A percentile compares a stretch with the other conserved stretches of the same genome.
phyloP scores from a whole-genome alignment of 2,113 vertebrate genomes.

The Probosciger aterrimus region DNA sequence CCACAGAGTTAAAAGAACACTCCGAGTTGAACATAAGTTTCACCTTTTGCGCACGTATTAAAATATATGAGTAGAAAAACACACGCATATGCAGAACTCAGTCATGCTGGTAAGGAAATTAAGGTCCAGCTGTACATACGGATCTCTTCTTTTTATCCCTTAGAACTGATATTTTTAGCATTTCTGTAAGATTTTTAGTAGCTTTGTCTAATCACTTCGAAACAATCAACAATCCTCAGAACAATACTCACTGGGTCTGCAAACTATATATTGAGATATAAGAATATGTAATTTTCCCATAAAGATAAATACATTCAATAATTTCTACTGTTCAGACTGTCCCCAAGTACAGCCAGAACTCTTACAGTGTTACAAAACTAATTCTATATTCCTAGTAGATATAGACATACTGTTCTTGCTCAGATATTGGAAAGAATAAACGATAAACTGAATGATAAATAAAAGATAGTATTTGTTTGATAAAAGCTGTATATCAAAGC shows the following conservation, averaged over 20 bases:
- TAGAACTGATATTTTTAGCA: neutral
- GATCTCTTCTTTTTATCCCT: neutral
- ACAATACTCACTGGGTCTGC: neutral
- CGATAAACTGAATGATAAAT: neutral
- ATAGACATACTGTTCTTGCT: neutral
- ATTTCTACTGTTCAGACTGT: neutral
- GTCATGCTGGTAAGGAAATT: neutral
- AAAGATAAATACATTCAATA: neutral
- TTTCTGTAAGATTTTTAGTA: neutral
- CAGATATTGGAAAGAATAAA: neutral
- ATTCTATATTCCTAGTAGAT: neutral
- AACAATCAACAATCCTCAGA: neutral
- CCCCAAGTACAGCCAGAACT: neutral
- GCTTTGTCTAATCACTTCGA: neutral
- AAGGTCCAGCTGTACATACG: neutral
- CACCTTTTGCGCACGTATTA: neutral
- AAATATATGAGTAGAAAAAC: neutral
- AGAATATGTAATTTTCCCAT: neutral
- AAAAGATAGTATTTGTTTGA: neutral
- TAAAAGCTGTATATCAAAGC: neutral
- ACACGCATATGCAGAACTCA: neutral
- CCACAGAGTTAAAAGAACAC: neutral
- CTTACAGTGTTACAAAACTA: neutral
- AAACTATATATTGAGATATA: neutral
- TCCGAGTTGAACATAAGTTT: neutral